phyloP scores from a whole-genome alignment of 2,113 vertebrate genomes.

The Ceyx cyanopectus region DNA sequence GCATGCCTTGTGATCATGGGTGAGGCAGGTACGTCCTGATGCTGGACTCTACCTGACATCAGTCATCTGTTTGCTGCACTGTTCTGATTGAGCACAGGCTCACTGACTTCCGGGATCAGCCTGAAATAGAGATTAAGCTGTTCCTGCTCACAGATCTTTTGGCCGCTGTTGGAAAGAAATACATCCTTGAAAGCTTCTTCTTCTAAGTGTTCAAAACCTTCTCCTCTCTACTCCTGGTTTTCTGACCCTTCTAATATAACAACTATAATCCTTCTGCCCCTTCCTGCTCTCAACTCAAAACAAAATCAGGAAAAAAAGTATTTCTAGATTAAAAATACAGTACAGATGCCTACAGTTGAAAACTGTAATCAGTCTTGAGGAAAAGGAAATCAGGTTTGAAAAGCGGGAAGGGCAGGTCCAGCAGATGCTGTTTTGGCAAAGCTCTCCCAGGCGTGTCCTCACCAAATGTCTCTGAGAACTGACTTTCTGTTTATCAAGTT shows the following conservation, averaged over 20 bases:
- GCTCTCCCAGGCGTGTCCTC: background rate
- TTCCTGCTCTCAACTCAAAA: fast-evolving
- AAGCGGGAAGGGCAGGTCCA: background rate
- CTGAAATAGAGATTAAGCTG: background rate
- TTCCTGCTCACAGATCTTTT: background rate
- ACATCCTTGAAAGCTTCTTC: too few species aligned
- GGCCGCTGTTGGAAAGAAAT: background rate
- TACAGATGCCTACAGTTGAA: background rate
- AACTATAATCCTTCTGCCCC: background rate
- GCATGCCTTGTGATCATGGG: background rate
- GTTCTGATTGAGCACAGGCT: background rate
- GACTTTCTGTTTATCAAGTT: background rate
- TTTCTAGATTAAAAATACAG: background rate
- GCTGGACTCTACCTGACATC: background rate
- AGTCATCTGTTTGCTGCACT: too few species aligned
- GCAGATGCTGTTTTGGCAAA: background rate
- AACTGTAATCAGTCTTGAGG: background rate
- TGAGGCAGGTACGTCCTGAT: fast-evolving
- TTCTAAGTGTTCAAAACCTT: background rate
- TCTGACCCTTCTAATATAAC: background rate
- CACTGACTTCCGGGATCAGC: background rate
- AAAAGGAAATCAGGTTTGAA: background rate
- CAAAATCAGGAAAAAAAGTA: background rate
- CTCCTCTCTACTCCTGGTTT: background rate
- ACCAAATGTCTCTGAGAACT: background rate